phyloP scores from a whole-genome alignment of 2,113 vertebrate genomes.

The Tor tambroides region DNA sequence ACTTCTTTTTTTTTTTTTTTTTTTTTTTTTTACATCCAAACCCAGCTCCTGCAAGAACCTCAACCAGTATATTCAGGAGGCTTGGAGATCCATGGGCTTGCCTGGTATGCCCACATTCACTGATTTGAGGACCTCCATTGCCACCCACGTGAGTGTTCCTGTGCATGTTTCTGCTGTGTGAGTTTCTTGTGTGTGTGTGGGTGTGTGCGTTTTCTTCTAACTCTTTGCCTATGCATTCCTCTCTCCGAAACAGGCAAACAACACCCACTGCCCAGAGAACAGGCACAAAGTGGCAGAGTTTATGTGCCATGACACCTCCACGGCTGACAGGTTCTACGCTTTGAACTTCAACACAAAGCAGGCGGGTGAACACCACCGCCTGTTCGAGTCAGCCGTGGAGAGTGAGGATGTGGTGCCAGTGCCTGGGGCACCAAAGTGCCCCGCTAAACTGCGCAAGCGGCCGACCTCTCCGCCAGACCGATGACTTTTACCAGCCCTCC shows the following conservation, averaged over 20 bases:
- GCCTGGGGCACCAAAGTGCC: neutral
- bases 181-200: neutral
- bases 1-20: too few relatives aligned
- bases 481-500: neutral
- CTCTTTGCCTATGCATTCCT: neutral
- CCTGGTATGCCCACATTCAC: too few relatives aligned
- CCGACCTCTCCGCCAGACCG: neutral
- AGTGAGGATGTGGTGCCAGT: neutral
- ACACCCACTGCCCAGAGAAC: neutral
- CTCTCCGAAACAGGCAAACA: neutral
- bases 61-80: too few relatives aligned
- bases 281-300: neutral
- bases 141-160: neutral
- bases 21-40: too few relatives aligned
- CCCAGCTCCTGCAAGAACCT: too few relatives aligned
- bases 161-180: neutral
- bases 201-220: neutral
- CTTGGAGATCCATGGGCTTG: too few relatives aligned
- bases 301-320: neutral
- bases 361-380: too few relatives aligned
- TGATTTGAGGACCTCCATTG: too few relatives aligned
- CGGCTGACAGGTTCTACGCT: neutral
- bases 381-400: neutral
- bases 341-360: neutral
- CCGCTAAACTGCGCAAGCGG: neutral